Percentiles rank a stretch among this genome's conserved stretches.
Evolutionary conservation across 2,797 vertebrate species (phyloP).

Genomic region (Heterohyrax brucei): DNA sequence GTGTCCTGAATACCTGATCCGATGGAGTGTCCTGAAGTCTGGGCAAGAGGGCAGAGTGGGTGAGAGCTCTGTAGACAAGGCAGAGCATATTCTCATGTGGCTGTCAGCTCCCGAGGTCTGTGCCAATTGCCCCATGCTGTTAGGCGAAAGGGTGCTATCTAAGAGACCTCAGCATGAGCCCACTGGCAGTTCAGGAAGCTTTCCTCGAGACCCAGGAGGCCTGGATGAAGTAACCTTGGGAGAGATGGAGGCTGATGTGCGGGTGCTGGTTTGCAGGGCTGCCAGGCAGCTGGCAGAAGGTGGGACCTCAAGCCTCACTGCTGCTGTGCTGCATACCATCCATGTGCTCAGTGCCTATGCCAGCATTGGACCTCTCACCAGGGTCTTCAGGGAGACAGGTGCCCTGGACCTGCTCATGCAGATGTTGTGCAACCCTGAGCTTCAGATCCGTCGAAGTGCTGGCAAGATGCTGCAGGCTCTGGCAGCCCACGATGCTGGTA

Average conservation of each 20-base stretch:
- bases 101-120: conserved; percentile 97
- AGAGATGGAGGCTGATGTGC: conserved; percentile 97
- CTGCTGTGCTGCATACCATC: conserved; percentile 95
- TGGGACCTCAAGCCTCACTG: conserved; percentile 91
- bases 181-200: conserved; percentile 83
- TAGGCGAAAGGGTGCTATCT: conserved; percentile 91
- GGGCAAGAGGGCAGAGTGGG: conserved; percentile 89
- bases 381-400: conserved; percentile 96
- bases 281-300: conserved; percentile 94
- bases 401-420: conserved; percentile 96
- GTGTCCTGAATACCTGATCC: conserved; percentile 95
- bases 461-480: conserved; percentile 97
- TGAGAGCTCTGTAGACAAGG: conserved; percentile 89
- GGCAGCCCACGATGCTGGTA: conserved; percentile 96
- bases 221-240: conserved; percentile 94
- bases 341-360: conserved; percentile 97
- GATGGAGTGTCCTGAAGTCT: conserved; percentile 93
- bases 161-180: conserved; percentile 91
- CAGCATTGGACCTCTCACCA: conserved; percentile 94
- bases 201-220: conserved; percentile 88
- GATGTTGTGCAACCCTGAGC: conserved; percentile 96
- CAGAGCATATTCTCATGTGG: conserved; percentile 96
- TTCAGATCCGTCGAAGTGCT: conserved; percentile 94
- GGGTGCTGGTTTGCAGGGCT: conserved; percentile 94
- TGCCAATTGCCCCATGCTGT: conserved; percentile 95